Conservation (phyloP, 1,140 invertebrate genomes). For the Musca vetustissima region DNA sequence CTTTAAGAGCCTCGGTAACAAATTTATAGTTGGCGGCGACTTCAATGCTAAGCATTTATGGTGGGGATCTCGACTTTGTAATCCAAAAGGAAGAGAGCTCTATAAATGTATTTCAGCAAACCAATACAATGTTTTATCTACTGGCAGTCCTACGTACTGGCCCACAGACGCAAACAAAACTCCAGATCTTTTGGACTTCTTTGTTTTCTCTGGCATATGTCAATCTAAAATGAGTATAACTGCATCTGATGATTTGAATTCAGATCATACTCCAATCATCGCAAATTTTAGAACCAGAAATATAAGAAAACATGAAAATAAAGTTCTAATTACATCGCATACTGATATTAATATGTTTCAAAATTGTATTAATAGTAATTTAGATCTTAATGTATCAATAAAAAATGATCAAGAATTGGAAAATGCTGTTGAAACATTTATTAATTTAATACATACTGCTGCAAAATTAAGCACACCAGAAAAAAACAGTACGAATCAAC, state of each 20-base stretch:
- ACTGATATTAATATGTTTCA: not conserved
- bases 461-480: not conserved
- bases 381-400: not conserved
- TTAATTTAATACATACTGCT: not conserved
- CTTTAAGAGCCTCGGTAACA: not conserved
- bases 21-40: constrained; percentile 3
- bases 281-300: not conserved
- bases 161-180: not conserved
- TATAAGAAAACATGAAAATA: not conserved
- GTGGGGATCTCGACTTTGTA: not conserved
- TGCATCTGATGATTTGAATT: not conserved
- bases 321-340: not conserved
- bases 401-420: not conserved
- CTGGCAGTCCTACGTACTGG: constrained; percentile 4
- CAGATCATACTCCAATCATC: not conserved
- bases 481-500: not conserved
- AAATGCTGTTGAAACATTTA: not conserved
- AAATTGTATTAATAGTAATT: not conserved
- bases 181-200: not conserved
- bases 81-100: not conserved
- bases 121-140: not conserved
- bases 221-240: not conserved
- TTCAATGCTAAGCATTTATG: not conserved
- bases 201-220: not conserved
- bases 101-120: not conserved